These are phyloP conservation scores for Cherax destructor DNA, from an alignment of 1,140 invertebrate species.

Conservation along the genomic window DNA sequence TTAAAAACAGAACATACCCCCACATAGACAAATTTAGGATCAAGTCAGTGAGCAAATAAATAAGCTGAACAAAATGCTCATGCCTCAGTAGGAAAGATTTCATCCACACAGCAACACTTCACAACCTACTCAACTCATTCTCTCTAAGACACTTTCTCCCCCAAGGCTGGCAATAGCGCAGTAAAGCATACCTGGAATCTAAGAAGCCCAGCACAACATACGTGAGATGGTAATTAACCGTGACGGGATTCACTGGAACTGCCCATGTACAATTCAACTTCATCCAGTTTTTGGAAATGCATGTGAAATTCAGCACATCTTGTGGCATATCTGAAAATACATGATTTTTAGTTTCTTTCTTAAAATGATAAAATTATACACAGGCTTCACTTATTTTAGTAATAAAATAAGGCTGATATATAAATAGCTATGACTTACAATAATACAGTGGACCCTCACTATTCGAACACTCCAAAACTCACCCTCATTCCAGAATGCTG, in stretches of 20 bases:
- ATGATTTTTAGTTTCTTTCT: neutral
- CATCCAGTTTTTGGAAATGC: slow-evolving; percentile 33
- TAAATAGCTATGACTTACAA: too few species aligned
- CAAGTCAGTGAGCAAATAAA: neutral
- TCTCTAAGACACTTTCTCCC: neutral
- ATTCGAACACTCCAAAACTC: too few species aligned
- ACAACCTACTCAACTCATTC: slow-evolving; percentile 3
- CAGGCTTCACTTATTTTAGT: too few species aligned
- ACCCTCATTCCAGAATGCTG: too few species aligned
- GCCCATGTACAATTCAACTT: slow-evolving; percentile 44
- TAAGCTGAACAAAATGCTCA: slow-evolving; percentile 15
- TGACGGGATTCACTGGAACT: slow-evolving; percentile 44
- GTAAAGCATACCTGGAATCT: slow-evolving; percentile 50
- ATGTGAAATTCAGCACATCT: slow-evolving; percentile 55
- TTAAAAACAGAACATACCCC: neutral
- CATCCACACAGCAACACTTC: neutral
- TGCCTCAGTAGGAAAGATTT: neutral
- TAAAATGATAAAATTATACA: too few species aligned
- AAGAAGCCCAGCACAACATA: slow-evolving; percentile 52
- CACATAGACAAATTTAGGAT: neutral
- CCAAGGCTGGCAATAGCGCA: slow-evolving; percentile 25
- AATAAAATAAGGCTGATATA: too few species aligned
- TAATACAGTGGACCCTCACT: too few species aligned
- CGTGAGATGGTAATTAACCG: slow-evolving; percentile 33
- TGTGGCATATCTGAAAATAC: slow-evolving; percentile 39